These are phyloP conservation scores for Halictus rubicundus DNA, from an alignment of 1,140 invertebrate genomes.

Conservation along the genomic window DNA sequence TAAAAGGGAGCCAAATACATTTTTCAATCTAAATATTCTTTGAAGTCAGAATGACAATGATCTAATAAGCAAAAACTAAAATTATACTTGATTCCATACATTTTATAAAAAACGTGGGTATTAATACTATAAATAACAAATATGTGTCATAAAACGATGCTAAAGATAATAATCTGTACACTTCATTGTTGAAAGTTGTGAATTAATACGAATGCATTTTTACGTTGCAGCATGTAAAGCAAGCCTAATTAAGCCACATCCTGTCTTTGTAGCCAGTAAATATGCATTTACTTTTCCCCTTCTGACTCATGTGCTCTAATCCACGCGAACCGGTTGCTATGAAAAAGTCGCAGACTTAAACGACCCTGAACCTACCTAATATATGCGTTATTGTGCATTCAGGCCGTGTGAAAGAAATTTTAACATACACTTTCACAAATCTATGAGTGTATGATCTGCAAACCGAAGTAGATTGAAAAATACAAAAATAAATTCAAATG, in stretches of 20 bases:
- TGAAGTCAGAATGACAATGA: too few species aligned
- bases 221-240: slow-evolving; percentile 11
- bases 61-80: too few species aligned
- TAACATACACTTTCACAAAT: background rate
- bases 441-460: background rate
- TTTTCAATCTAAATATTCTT: too few species aligned
- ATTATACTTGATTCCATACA: too few species aligned
- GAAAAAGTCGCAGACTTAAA: background rate
- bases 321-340: background rate
- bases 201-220: too few species aligned
- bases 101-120: too few species aligned
- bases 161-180: too few species aligned
- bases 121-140: too few species aligned
- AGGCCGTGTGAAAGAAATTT: slow-evolving; percentile 29
- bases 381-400: slow-evolving; percentile 17
- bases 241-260: slow-evolving; percentile 73
- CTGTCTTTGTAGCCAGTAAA: slow-evolving; percentile 65
- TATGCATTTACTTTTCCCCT: slow-evolving; percentile 60
- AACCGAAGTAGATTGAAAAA: too few species aligned
- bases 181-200: too few species aligned
- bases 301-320: slow-evolving; percentile 67
- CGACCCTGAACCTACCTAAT: slow-evolving; percentile 19
- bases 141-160: too few species aligned
- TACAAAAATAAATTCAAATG: too few species aligned
- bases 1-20: background rate